A percentile compares a stretch with the other conserved stretches of the same genome.
phyloP scores from a whole-genome alignment of 2,113 vertebrate species.

The Pollimyrus isidori region DNA sequence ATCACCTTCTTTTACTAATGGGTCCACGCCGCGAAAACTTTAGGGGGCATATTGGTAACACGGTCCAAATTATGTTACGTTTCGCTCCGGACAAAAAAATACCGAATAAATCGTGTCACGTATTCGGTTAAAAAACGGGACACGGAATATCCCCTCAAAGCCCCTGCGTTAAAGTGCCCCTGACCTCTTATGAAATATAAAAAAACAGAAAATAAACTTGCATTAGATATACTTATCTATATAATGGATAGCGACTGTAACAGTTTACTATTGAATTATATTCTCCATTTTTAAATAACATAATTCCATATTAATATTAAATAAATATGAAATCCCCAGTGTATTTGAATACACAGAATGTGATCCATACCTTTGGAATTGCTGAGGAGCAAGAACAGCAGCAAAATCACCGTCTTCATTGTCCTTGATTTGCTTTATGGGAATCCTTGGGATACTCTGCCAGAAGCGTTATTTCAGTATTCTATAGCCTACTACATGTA shows the following conservation, averaged over 20 bases:
- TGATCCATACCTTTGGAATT: background rate
- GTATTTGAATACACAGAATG: background rate
- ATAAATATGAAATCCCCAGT: background rate
- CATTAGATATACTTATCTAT: background rate
- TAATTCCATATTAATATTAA: background rate
- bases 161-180: background rate
- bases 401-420: background rate
- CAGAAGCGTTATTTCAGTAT: background rate
- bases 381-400: background rate
- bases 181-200: background rate
- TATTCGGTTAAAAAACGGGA: background rate
- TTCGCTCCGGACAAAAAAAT: background rate
- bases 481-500: background rate
- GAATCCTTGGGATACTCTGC: background rate
- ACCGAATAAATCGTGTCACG: background rate
- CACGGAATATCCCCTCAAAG: background rate
- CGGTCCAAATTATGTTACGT: background rate
- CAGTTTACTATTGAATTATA: background rate
- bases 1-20: too few relatives aligned
- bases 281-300: background rate
- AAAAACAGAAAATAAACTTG: background rate
- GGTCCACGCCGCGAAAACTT: too few relatives aligned
- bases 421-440: background rate
- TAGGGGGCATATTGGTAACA: too few relatives aligned
- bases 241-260: background rate